Base-by-base conservation (phyloP, 2,888 invertebrate species). In the Meghimatium bilineatum region DNA sequence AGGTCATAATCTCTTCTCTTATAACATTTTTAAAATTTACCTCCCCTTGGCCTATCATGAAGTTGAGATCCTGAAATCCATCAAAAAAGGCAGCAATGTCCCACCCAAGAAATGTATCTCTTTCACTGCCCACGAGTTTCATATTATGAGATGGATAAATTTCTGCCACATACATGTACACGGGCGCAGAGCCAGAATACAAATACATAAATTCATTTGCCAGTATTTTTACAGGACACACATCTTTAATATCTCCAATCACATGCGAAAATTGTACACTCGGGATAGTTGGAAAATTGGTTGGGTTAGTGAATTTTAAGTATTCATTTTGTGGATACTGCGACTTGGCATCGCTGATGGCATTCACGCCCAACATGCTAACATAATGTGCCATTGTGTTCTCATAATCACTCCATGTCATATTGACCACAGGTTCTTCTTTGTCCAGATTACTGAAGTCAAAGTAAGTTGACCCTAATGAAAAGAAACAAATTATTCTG, bases 41-140 rank as follows among this genome's bases (percentile, higher is more conserved):
- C 38, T 86, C 86, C 12, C 38, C 74, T 56, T 76, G 66, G 1
- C 63, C 63, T 26, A 76, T 71, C 0, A 44, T 44, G 38, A 84
- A 83, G 36, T 56, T 78, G 26, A 72, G 44, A 2, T 52, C 49
- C 20, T 52, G 29, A 49, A 86, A 86, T 32, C 67, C 29, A 26
- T 77, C 83, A 49, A 86, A 85, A 32, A 86, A 83, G 3, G 82
- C 83, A 23, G 80, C 29, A 32, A 81, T 29, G 52, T 85, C 86
- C 83, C 85, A 86, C 52, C 71, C 84, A 2, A 84, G 52, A 66
- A 84, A 84, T 17, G 75, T 63, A 23, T 74, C 38, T 36, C 44
- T 44, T 32, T 23, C 44, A 38, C 38, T 38, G 23, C n/a, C 49
- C 0, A 29, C 23, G 0, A 80, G 12, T 26, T 69, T 60, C 66